phyloP scores from a whole-genome alignment of 2,888 invertebrate genomes.

The Drosophila colorata region DNA sequence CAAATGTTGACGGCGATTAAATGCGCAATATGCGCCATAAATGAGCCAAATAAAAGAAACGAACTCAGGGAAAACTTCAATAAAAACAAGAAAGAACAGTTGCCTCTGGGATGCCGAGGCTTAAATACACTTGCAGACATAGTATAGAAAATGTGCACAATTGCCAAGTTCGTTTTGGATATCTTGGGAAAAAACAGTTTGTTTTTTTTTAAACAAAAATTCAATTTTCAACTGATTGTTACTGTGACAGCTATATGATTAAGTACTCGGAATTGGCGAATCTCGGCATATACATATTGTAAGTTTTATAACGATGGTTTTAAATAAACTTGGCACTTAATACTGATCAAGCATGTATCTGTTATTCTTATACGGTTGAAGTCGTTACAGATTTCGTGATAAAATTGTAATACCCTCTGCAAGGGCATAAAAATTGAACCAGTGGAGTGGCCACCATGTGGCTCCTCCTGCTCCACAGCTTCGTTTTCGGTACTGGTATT shows the following conservation, averaged over 20 bases:
- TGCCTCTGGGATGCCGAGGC: not conserved
- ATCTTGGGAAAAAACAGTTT: too few relatives aligned
- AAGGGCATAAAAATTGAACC: conserved; percentile 14
- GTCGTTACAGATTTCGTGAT: not conserved
- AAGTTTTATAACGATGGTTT: too few relatives aligned
- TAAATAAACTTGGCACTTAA: too few relatives aligned
- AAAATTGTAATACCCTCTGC: not conserved
- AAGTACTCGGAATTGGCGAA: too few relatives aligned
- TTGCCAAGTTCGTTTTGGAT: too few relatives aligned
- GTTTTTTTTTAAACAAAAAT: too few relatives aligned
- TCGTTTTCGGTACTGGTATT: not conserved
- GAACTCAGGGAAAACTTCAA: conserved; percentile 50
- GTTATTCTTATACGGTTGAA: too few relatives aligned
- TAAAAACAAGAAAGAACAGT: conserved; percentile 41
- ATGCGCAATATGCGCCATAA: conserved; percentile 78
- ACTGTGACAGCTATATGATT: too few relatives aligned
- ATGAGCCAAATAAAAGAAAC: conserved; percentile 72
- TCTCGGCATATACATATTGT: too few relatives aligned
- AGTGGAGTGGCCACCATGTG: conserved; percentile 5
- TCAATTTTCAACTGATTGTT: too few relatives aligned
- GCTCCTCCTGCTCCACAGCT: not conserved
- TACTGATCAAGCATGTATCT: too few relatives aligned
- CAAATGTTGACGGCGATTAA: conserved; percentile 73
- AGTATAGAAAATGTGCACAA: too few relatives aligned
- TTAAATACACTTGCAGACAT: not conserved